Evolutionary conservation across 2,113 vertebrate genomes (phyloP).

Genomic region (Heptranchias perlo): DNA sequence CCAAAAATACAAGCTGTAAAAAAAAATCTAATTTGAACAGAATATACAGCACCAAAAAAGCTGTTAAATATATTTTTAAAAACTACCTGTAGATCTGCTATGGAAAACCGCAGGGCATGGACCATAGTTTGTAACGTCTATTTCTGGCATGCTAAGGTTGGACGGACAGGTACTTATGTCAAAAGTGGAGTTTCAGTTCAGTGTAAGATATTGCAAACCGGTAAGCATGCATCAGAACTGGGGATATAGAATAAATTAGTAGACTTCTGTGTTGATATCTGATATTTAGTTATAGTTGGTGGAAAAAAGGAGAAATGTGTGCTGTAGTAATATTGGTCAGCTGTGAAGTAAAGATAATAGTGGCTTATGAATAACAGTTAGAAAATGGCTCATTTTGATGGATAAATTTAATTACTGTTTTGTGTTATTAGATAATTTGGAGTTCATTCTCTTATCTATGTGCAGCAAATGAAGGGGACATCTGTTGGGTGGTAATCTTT

Average conservation of each 20-base stretch:
- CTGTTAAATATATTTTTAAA: too few relatives aligned
- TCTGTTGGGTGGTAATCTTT: background rate
- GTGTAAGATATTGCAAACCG: background rate
- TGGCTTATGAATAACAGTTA: background rate
- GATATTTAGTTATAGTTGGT: background rate
- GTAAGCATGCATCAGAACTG: background rate
- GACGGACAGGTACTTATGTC: background rate
- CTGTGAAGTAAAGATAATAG: background rate
- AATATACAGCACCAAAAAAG: background rate
- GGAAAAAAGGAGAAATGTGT: background rate
- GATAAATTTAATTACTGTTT: background rate
- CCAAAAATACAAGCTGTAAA: background rate
- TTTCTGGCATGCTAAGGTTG: background rate
- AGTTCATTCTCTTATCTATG: background rate
- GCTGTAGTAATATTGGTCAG: background rate
- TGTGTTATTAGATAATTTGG: background rate
- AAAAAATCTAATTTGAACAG: background rate
- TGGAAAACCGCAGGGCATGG: background rate
- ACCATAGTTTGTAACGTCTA: background rate
- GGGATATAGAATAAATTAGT: background rate
- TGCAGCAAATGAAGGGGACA: background rate
- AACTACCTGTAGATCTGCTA: too few relatives aligned
- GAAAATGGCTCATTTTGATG: background rate
- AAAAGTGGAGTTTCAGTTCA: background rate
- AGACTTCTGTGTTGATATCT: background rate